Evolutionary conservation across 1,140 invertebrate species (phyloP).

Genomic region (Euwallacea similis): DNA sequence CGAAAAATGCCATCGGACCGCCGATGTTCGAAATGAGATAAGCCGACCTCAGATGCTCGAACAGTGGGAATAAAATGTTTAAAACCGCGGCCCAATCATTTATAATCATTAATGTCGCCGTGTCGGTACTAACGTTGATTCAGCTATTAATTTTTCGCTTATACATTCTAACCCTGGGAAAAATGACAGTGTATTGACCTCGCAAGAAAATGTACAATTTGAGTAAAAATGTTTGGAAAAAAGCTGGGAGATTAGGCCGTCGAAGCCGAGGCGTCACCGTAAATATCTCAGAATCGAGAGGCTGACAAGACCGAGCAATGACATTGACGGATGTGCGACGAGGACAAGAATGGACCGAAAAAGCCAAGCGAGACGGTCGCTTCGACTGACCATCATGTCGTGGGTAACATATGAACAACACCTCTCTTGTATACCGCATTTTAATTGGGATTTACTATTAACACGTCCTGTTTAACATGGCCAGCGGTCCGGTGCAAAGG

Average conservation of each 20-base stretch:
- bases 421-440: slow-evolving; percentile 48
- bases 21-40: slow-evolving; percentile 36
- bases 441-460: slow-evolving; percentile 53
- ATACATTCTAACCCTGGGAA: no score
- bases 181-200: no score
- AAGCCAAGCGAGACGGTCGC: slow-evolving; percentile 39
- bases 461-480: slow-evolving; percentile 47
- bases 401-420: slow-evolving; percentile 51
- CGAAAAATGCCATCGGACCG: slow-evolving; percentile 40
- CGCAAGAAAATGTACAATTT: no score
- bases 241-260: slow-evolving; percentile 9
- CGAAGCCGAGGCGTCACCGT: slow-evolving; percentile 15
- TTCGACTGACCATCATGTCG: slow-evolving; percentile 43
- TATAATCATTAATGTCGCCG: slow-evolving; percentile 34
- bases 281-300: slow-evolving; percentile 19
- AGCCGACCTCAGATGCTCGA: slow-evolving; percentile 24
- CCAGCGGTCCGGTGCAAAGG: slow-evolving; percentile 18
- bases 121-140: neutral
- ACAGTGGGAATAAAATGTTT: slow-evolving; percentile 37
- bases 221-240: no score
- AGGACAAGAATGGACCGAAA: slow-evolving; percentile 34
- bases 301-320: slow-evolving; percentile 28
- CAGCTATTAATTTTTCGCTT: no score
- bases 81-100: slow-evolving; percentile 31
- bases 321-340: slow-evolving; percentile 38